phyloP scores from a whole-genome alignment of 2,113 vertebrate genomes.

The rat (Rattus norvegicus) region GRCr8 NC_086023.1:43516501-43517000 shows the following conservation, averaged over 20 bases:
- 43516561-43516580: neutral
- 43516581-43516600: conserved; percentile 5
- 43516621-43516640: neutral
- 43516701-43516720: neutral
- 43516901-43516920: conserved; percentile 38
- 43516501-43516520: neutral
- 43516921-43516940: neutral
- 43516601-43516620: neutral
- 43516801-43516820: neutral
- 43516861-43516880: neutral
- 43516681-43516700: neutral
- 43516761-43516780: neutral
- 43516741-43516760: neutral
- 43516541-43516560: neutral
- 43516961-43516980: neutral
- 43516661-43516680: neutral
- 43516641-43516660: neutral
- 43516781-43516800: neutral
- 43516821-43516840: neutral
- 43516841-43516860: neutral
- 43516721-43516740: neutral
- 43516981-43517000: conserved; percentile 22
- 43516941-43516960: neutral
- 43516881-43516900: neutral
- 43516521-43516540: neutral